These are phyloP conservation scores for Pterois miles DNA, from an alignment of 2,797 vertebrate species.

Conservation along the genomic window DNA sequence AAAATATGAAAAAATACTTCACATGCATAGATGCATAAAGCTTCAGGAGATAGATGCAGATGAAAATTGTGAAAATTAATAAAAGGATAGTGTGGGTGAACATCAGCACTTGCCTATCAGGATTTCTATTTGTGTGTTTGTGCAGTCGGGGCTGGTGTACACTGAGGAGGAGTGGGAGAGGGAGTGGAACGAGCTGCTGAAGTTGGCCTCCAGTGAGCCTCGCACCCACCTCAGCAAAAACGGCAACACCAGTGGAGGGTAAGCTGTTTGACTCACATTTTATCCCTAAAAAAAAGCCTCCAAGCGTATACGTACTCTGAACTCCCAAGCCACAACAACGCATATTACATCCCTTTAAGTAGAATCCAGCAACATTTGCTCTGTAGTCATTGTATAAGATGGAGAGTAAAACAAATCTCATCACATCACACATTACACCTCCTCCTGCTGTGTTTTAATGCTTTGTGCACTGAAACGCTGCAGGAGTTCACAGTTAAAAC, in stretches of 20 bases:
- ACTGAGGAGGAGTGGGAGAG: conserved; percentile 98
- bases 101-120: conserved; percentile 20
- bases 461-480: conserved; percentile 14
- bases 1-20: neutral
- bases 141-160: conserved; percentile 96
- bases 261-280: conserved; percentile 54
- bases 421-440: conserved; percentile 15
- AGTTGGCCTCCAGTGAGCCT: conserved; percentile 97
- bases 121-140: conserved; percentile 27
- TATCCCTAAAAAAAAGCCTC: neutral
- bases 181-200: conserved; percentile 97
- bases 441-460: conserved; percentile 28
- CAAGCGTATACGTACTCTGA: neutral
- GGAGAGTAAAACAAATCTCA: neutral
- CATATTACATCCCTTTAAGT: neutral
- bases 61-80: conserved; percentile 31
- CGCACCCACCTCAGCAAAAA: conserved; percentile 96
- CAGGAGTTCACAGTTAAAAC: conserved; percentile 45
- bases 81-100: conserved; percentile 48
- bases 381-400: neutral
- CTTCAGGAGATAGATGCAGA: conserved; percentile 11
- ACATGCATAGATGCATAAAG: neutral
- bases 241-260: conserved; percentile 93
- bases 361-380: neutral
- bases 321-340: neutral